Evolutionary conservation across 2,113 vertebrate genomes (phyloP).

Genomic region (Coturnix japonica): DNA sequence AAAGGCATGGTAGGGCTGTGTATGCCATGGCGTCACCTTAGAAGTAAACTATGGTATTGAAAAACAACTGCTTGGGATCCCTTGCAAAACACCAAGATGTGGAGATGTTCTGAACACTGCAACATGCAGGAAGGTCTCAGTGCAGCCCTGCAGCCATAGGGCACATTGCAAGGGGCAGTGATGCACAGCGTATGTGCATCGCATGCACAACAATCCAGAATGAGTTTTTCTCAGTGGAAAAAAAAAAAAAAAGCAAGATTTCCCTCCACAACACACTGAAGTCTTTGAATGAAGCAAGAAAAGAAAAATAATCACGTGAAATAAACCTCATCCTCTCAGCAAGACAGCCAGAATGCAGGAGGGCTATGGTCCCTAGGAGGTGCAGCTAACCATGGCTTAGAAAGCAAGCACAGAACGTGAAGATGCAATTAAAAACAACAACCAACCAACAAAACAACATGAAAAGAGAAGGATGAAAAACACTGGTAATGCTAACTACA

Average conservation of each 20-base stretch:
- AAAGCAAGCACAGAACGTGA: not conserved
- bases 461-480: not conserved
- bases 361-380: not conserved
- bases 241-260: not conserved
- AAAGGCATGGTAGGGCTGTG: not conserved
- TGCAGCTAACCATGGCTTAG: not conserved
- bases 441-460: no score
- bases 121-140: not conserved
- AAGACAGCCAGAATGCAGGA: not conserved
- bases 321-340: not conserved
- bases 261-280: not conserved
- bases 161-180: not conserved
- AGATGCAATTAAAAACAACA: not conserved
- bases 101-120: not conserved
- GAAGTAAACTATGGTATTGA: not conserved
- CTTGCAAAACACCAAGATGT: not conserved
- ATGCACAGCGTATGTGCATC: fast-evolving
- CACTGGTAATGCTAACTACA: not conserved
- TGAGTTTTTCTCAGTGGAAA: fast-evolving
- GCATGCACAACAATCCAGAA: fast-evolving
- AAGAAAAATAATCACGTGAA: not conserved
- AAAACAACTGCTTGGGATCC: not conserved
- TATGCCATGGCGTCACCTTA: not conserved
- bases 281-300: not conserved
- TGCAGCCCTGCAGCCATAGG: fast-evolving